These are phyloP conservation scores for Tor tambroides DNA, from an alignment of 2,113 vertebrate species.

Conservation along the genomic window DNA sequence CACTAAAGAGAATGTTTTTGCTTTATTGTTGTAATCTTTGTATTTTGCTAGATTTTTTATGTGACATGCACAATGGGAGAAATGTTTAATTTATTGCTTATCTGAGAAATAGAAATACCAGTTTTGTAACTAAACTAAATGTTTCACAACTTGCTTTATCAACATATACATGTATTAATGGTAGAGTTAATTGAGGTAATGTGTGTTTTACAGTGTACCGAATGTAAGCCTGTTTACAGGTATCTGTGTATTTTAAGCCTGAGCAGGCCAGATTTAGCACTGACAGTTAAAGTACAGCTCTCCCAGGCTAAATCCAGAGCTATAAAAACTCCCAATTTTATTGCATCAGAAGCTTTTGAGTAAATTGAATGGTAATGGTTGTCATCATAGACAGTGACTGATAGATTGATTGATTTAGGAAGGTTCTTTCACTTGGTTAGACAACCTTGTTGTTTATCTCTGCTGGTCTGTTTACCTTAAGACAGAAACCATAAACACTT, in stretches of 20 bases:
- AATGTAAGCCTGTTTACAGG: slow-evolving; percentile 18
- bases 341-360: neutral
- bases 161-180: neutral
- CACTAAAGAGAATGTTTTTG: neutral
- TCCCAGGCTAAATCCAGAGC: slow-evolving; percentile 10
- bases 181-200: neutral
- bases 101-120: neutral
- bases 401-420: neutral
- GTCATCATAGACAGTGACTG: neutral
- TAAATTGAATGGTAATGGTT: neutral
- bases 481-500: neutral
- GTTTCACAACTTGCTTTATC: neutral
- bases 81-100: neutral
- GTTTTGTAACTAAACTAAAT: neutral
- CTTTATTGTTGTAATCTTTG: neutral
- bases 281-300: slow-evolving; percentile 31
- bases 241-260: slow-evolving; percentile 42
- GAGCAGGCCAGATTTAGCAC: slow-evolving; percentile 21
- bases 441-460: neutral
- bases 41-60: neutral
- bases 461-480: slow-evolving; percentile 16
- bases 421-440: neutral
- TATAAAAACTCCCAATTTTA: neutral
- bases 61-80: neutral
- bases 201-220: neutral